These are phyloP conservation scores for Erannis defoliaria DNA, from an alignment of 2,888 invertebrate genomes.

Conservation along the genomic window DNA sequence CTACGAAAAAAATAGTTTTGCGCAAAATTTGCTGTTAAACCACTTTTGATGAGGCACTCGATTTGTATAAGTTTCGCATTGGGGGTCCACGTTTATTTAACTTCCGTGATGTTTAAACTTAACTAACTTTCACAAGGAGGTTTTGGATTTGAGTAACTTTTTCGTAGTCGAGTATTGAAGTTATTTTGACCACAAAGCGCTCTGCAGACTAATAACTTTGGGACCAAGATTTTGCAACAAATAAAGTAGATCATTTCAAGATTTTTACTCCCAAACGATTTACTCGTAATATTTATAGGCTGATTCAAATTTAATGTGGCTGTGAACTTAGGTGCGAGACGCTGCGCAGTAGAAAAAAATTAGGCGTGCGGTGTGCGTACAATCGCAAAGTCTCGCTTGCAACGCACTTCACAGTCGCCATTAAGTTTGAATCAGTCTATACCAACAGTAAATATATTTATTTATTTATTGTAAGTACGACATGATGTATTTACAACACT, in stretches of 20 bases:
- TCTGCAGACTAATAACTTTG: slow-evolving; percentile 22
- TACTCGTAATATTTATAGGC: too few relatives aligned
- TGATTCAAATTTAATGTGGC: too few relatives aligned
- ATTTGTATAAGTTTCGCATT: neutral
- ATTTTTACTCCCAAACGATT: too few relatives aligned
- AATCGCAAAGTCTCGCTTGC: too few relatives aligned
- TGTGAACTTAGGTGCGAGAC: too few relatives aligned
- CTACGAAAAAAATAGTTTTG: slow-evolving; percentile 44
- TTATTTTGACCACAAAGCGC: slow-evolving; percentile 38
- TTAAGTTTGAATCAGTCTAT: too few relatives aligned
- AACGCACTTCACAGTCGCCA: too few relatives aligned
- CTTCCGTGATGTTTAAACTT: neutral
- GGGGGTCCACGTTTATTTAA: neutral
- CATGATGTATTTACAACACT: too few relatives aligned
- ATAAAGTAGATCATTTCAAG: neutral
- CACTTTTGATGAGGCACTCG: neutral
- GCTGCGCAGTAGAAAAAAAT: too few relatives aligned
- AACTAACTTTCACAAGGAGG: neutral
- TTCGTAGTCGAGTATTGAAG: slow-evolving; percentile 65
- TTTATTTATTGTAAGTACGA: too few relatives aligned
- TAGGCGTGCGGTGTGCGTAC: too few relatives aligned
- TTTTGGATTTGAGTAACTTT: slow-evolving; percentile 29
- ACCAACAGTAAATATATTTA: too few relatives aligned
- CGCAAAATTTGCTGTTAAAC: slow-evolving; percentile 31
- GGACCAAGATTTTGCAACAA: slow-evolving; percentile 25